Evolutionary conservation across 1,140 invertebrate genomes (phyloP), one percentile per base, ranked within the genome.

Genomic region (Pemphigus obesinymphae): DNA sequence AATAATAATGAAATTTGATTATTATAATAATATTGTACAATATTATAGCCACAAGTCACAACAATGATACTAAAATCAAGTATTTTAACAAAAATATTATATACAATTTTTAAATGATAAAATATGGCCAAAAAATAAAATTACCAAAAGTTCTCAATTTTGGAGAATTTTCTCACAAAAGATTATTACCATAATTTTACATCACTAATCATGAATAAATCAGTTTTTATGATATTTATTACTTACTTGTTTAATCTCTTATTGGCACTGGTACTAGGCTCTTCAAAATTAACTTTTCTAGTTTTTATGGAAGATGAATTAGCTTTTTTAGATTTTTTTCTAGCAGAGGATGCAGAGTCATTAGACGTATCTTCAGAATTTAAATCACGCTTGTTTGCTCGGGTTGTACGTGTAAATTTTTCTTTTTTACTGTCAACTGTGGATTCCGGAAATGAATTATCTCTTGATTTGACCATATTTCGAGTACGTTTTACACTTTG

Each of bases 211-310:
- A n/a, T n/a, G n/a, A n/a, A n/a, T n/a, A n/a, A n/a, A n/a, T n/a
- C n/a, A n/a, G n/a, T n/a, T n/a, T n/a, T n/a, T n/a, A n/a, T n/a
- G n/a, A n/a, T n/a, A n/a, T n/a, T n/a, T n/a, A 40, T 58, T 10
- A 58, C 55, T 61, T 80, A 80, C 76, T 63, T 80, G 55, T 80
- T 63, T 29, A 45, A 31, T 45, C 43, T 80, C 0, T 43, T 40
- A 31, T 40, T 45, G 2, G 17, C 8, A 63, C 15, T 31, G 13
- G 3, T 29, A 43, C 3, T 45, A 50, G 70, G 23, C 31, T 73
- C 70, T 75, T 50, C 13, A 10, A 20, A 53, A 8, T 78, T 58
- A 15, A 31, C 11, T 31, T 37, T 55, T 76, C 20, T 23, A n/a
- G 23, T 48, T 58, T 55, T 29, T 5, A 37, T n/a, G 6, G 0